Evolutionary conservation across 1,140 invertebrate species (phyloP).

Genomic region (Procambarus clarkii): DNA sequence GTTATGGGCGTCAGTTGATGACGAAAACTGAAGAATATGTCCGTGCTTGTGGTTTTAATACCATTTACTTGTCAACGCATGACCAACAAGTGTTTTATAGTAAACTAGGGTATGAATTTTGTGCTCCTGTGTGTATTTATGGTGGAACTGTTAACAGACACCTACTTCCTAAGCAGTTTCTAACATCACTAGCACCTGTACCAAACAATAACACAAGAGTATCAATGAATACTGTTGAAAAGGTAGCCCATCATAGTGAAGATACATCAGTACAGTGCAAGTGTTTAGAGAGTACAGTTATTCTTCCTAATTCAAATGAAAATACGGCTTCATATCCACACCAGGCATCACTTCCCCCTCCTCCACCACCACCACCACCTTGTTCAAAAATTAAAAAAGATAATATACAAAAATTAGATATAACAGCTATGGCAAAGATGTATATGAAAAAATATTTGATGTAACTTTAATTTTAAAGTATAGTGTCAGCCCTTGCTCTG

Average conservation of each 20-base stretch:
- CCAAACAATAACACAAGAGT: neutral
- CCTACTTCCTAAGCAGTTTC: constrained; percentile 57
- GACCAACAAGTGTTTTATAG: constrained; percentile 72
- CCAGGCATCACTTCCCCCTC: constrained; percentile 6
- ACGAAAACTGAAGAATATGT: constrained; percentile 70
- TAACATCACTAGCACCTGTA: neutral
- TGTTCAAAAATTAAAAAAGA: constrained; percentile 41
- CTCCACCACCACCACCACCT: constrained; percentile 33
- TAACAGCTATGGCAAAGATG: constrained; percentile 40
- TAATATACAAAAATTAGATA: constrained; percentile 49
- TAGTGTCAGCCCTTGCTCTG: too few relatives aligned
- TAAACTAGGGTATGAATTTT: constrained; percentile 72
- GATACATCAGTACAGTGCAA: neutral
- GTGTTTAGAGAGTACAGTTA: neutral
- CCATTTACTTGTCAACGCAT: constrained; percentile 69
- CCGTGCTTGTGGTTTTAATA: constrained; percentile 57
- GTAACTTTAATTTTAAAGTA: neutral
- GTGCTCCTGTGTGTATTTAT: constrained; percentile 70
- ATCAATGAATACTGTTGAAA: neutral
- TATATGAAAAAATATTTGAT: constrained; percentile 56
- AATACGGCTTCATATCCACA: neutral
- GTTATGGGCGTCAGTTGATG: constrained; percentile 71
- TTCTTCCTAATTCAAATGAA: neutral
- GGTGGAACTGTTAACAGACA: constrained; percentile 56
- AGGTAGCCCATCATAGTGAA: neutral